Conservation (phyloP, 2,797 vertebrate genomes). For the Leuciscus waleckii region DNA sequence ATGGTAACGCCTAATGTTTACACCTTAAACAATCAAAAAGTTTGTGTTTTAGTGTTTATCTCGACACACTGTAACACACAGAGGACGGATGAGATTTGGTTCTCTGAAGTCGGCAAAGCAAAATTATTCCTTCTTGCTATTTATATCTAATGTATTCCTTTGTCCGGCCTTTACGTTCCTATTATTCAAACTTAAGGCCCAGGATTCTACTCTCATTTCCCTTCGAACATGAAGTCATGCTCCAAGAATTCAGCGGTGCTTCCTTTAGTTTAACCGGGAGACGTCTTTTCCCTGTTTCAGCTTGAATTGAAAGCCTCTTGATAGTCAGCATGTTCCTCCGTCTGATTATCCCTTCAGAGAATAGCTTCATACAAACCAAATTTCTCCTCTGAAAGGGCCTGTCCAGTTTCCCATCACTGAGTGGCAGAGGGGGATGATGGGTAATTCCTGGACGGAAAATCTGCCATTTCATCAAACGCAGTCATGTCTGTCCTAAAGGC, state of each 20-base stretch:
- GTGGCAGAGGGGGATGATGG: constrained; percentile 56
- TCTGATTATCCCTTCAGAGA: constrained; percentile 78
- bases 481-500: constrained; percentile 67
- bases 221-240: constrained; percentile 76
- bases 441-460: constrained; percentile 74
- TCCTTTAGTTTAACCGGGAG: constrained; percentile 80
- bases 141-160: constrained; percentile 57
- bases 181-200: constrained; percentile 70
- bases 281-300: constrained; percentile 70
- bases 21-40: too few species aligned
- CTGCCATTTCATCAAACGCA: constrained; percentile 81
- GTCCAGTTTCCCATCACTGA: constrained; percentile 68
- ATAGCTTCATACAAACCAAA: constrained; percentile 77
- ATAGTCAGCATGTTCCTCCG: constrained; percentile 76
- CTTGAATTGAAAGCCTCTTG: constrained; percentile 82
- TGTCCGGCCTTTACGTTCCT: constrained; percentile 37
- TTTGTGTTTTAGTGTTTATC: neutral
- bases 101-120: constrained; percentile 31
- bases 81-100: neutral
- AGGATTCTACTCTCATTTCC: constrained; percentile 76
- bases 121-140: constrained; percentile 56
- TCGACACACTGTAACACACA: neutral
- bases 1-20: neutral
- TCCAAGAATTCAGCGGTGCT: constrained; percentile 76
- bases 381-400: constrained; percentile 72